phyloP scores from a whole-genome alignment of 2,113 vertebrate species.

The Atlantisia rogersi region DNA sequence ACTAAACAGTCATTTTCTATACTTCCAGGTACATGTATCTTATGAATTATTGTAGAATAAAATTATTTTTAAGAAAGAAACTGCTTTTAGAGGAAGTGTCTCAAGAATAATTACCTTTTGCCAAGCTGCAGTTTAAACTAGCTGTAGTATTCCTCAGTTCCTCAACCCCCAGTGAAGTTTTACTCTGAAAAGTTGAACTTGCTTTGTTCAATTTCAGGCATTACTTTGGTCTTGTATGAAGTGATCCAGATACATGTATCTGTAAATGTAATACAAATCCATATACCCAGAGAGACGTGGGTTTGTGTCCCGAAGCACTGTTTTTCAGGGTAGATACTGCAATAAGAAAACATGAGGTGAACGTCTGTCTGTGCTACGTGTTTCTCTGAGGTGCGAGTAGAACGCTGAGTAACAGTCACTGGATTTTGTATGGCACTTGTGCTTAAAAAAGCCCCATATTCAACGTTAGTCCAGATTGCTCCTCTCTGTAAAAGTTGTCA shows the following conservation, averaged over 20 bases:
- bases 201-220: not conserved
- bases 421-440: not conserved
- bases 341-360: not conserved
- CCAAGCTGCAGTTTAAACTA: not conserved
- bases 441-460: not conserved
- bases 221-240: not conserved
- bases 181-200: not conserved
- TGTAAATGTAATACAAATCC: not conserved
- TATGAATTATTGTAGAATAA: not conserved
- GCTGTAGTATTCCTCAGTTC: not conserved
- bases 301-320: not conserved
- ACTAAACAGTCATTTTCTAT: not conserved
- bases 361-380: not conserved
- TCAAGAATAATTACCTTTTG: conserved; percentile 1
- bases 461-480: not conserved
- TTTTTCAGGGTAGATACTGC: not conserved
- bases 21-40: not conserved
- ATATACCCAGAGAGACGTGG: accelerated
- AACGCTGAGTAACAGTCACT: not conserved
- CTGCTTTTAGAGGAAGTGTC: not conserved
- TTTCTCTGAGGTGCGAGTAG: not conserved
- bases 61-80: not conserved
- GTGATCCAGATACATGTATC: not conserved
- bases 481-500: not conserved
- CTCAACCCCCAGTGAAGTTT: conserved; percentile 2